Evolutionary conservation across 2,797 vertebrate species (phyloP).

Genomic region (Leptatherina wallacei): DNA sequence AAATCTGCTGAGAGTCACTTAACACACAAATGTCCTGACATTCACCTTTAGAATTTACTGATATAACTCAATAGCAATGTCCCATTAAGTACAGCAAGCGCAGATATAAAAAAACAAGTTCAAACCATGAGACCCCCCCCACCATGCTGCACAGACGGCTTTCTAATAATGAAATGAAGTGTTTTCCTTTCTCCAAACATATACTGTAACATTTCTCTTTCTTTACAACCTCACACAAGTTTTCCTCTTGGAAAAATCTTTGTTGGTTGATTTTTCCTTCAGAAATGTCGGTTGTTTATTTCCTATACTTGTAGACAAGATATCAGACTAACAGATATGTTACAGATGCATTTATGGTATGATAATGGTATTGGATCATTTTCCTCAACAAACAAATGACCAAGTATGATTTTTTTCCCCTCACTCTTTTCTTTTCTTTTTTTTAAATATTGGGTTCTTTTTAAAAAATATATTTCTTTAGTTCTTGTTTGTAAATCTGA

Average conservation of each 20-base stretch:
- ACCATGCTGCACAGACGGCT: neutral
- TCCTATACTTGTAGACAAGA: too few species aligned
- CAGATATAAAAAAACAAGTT: conserved; percentile 3
- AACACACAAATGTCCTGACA: neutral
- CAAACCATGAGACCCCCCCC: neutral
- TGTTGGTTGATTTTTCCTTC: too few species aligned
- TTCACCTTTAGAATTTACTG: neutral
- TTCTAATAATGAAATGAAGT: conserved; percentile 1
- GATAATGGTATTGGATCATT: neutral
- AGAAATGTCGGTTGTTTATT: neutral
- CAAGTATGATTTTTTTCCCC: too few species aligned
- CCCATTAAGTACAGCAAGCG: neutral
- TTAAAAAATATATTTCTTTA: neutral
- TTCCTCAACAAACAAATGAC: neutral
- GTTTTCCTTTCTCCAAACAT: neutral
- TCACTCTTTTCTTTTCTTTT: neutral
- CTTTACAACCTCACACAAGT: too few species aligned
- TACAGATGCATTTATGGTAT: too few species aligned
- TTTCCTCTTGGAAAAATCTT: too few species aligned
- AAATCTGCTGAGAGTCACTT: neutral
- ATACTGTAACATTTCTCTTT: neutral
- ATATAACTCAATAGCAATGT: neutral
- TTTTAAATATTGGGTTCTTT: neutral
- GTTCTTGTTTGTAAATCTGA: neutral
- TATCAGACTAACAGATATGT: too few species aligned